These are phyloP conservation scores for Lysandra bellargus DNA, from an alignment of 2,888 invertebrate species.

Conservation along the genomic window DNA sequence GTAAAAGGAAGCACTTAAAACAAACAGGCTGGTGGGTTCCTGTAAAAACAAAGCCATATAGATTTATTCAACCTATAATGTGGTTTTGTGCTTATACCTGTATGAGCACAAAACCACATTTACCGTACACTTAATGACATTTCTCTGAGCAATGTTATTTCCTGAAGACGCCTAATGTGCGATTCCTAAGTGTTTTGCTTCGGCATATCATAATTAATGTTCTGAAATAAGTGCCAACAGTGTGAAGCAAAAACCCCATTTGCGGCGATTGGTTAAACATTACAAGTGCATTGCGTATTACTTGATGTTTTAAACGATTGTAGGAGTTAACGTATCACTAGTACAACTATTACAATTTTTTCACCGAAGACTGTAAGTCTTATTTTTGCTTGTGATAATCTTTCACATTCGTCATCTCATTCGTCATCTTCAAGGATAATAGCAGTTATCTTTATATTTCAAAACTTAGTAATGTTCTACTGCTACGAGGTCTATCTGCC, in stretches of 20 bases:
- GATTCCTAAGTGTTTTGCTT: slow-evolving; percentile 11
- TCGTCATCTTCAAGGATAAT: too few species aligned
- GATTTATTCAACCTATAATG: neutral
- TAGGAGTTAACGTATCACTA: neutral
- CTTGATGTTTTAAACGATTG: neutral
- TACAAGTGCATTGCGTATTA: neutral
- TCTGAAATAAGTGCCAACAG: slow-evolving; percentile 10
- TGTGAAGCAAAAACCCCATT: neutral
- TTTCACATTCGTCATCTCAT: neutral
- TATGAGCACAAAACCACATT: slow-evolving; percentile 23
- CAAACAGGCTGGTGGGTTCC: neutral
- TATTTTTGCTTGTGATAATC: neutral
- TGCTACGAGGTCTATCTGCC: neutral
- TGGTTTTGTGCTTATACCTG: too few species aligned
- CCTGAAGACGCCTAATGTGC: slow-evolving; percentile 17
- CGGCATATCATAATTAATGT: slow-evolving; percentile 9
- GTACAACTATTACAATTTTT: neutral
- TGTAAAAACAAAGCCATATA: neutral
- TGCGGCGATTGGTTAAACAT: slow-evolving; percentile 11
- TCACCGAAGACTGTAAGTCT: neutral
- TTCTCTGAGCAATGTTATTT: slow-evolving; percentile 20
- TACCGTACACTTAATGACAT: slow-evolving; percentile 26
- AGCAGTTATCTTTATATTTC: neutral
- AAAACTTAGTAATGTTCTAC: neutral
- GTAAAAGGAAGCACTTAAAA: too few species aligned